A percentile compares a stretch with the other conserved stretches of the same genome.
These are phyloP conservation scores for Azorinus chamasolen DNA, from an alignment of 2,888 invertebrate species.

Conservation along the genomic window DNA sequence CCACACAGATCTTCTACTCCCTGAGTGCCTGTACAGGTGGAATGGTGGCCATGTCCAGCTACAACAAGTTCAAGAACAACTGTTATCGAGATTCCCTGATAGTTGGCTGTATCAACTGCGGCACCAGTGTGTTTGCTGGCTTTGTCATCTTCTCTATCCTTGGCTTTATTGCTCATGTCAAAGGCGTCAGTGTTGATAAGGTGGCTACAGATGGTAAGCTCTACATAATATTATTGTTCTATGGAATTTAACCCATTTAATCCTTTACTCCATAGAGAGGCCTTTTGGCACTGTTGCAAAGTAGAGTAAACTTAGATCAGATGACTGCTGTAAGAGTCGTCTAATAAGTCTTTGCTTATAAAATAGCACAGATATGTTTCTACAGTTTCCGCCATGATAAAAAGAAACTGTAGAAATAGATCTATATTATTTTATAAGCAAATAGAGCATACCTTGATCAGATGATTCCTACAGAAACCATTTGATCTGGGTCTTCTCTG, in stretches of 20 bases:
- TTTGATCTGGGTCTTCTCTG: too few species aligned
- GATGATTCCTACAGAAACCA: too few species aligned
- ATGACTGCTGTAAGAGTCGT: too few species aligned
- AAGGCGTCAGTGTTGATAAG: constrained; percentile 84
- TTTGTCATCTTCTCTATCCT: constrained; percentile 86
- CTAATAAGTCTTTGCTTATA: too few species aligned
- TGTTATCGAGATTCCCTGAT: constrained; percentile 85
- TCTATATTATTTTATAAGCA: too few species aligned
- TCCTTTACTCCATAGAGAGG: neutral
- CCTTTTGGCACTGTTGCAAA: neutral
- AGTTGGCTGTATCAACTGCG: constrained; percentile 85
- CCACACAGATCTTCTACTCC: constrained; percentile 84
- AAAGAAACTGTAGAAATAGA: too few species aligned
- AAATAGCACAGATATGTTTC: too few species aligned
- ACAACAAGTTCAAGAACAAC: constrained; percentile 85
- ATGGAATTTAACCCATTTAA: neutral
- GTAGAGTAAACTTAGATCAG: too few species aligned
- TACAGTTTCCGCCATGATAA: too few species aligned
- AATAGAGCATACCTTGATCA: too few species aligned
- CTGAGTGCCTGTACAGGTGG: constrained; percentile 85
- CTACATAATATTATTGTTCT: neutral
- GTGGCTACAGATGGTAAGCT: constrained; percentile 84
- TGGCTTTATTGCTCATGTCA: constrained; percentile 89
- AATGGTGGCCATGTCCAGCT: constrained; percentile 85
- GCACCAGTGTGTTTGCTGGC: constrained; percentile 86